Evolutionary conservation across 2,797 vertebrate genomes (phyloP).

Genomic region (Alectoris magna): DNA sequence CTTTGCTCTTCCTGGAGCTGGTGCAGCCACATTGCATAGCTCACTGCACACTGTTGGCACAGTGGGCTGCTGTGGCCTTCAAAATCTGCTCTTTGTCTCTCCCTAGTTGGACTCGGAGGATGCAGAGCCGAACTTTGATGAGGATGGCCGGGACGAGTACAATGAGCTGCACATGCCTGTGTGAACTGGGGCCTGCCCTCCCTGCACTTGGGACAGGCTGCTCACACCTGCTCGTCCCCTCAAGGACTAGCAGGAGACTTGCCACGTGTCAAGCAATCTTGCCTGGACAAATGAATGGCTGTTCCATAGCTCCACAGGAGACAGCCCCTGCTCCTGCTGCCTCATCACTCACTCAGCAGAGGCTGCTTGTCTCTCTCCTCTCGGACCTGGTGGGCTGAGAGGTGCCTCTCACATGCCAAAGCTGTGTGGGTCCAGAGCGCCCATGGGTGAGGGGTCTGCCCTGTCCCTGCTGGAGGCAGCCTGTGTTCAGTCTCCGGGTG

Average conservation of each 20-base stretch:
- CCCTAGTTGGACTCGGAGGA: conserved; percentile 93
- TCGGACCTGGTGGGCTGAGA: conserved; percentile 39
- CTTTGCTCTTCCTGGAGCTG: neutral
- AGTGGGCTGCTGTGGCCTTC: neutral
- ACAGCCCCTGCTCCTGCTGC: neutral
- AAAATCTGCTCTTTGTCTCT: conserved; percentile 38
- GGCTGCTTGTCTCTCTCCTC: conserved; percentile 53
- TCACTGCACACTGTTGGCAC: neutral
- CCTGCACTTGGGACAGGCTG: neutral
- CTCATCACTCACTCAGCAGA: neutral
- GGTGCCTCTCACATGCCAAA: conserved; percentile 15
- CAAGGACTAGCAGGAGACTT: conserved; percentile 36
- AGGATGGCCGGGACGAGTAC: conserved; percentile 96
- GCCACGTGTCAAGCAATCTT: neutral
- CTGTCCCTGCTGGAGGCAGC: neutral
- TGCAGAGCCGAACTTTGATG: conserved; percentile 94
- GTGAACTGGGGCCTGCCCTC: conserved; percentile 71
- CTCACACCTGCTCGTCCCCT: neutral
- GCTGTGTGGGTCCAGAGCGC: neutral
- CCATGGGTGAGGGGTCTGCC: neutral
- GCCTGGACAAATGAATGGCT: conserved; percentile 35
- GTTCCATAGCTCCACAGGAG: conserved; percentile 23
- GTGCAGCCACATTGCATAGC: neutral
- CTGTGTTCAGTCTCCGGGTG: neutral
- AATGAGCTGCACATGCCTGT: conserved; percentile 99